Conservation (phyloP, 2,888 invertebrate genomes). For the Cylloceria caligata region DNA sequence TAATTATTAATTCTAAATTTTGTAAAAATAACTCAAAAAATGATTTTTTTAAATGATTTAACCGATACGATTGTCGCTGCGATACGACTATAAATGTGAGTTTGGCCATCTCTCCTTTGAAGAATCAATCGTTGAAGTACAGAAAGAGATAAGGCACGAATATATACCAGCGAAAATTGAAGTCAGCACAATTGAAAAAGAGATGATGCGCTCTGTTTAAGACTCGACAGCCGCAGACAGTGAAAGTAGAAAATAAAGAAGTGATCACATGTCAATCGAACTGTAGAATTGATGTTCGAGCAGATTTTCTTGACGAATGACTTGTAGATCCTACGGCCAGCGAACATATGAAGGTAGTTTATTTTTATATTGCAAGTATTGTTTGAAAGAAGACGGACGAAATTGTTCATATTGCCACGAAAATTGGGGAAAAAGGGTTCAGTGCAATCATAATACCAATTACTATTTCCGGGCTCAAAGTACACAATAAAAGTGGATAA, state of each 20-base stretch:
- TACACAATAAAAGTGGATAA: constrained; percentile 19
- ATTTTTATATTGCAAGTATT: constrained; percentile 49
- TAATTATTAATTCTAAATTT: no score
- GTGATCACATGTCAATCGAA: constrained; percentile 19
- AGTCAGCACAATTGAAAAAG: constrained; percentile 36
- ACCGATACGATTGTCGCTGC: constrained; percentile 1
- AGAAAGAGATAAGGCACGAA: neutral
- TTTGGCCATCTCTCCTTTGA: constrained; percentile 23
- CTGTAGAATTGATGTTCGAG: constrained; percentile 17
- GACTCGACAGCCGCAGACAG: neutral
- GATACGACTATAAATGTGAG: no score
- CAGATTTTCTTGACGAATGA: constrained; percentile 27
- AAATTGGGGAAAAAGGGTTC: constrained; percentile 24
- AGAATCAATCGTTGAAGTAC: constrained; percentile 1
- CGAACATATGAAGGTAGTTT: neutral
- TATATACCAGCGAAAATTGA: neutral
- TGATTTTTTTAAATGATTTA: no score
- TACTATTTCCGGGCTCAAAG: constrained; percentile 23
- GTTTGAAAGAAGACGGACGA: constrained; percentile 32
- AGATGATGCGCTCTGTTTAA: constrained; percentile 23
- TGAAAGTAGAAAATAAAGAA: constrained; percentile 16
- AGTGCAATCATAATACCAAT: constrained; percentile 54
- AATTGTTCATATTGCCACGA: constrained; percentile 55
- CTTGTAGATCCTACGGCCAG: neutral
- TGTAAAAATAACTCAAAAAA: no score